Evolutionary conservation across 2,113 vertebrate genomes (phyloP), one percentile per base, ranked within the genome.

Genomic region (Falcunculus frontatus): DNA sequence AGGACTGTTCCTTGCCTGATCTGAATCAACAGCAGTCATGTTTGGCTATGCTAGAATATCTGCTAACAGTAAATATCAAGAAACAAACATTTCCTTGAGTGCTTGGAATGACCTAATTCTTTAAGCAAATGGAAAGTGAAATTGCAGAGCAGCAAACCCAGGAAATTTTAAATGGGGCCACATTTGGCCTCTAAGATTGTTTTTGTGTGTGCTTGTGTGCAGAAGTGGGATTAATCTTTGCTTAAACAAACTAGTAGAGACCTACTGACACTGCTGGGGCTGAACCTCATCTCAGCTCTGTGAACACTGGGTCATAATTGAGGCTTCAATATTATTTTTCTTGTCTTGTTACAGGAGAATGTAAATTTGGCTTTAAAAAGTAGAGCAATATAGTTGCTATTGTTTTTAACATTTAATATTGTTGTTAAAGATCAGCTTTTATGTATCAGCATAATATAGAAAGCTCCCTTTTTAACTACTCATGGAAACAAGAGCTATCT

Each of bases 121-220:
- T 62, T 44, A 63, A 25, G 37, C 11, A 29, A 72, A 53, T 70
- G 27, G 50, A 91, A 91, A 47, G 44, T 30, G 10, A 74, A 93
- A 72, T 53, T 75, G 41, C 50, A 42, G 57, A 57, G 35, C 7
- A 60, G 23, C 25, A 86, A 89, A 50, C 39, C 35, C 7, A 47
- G 20, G 35, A n/a, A 90, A 39, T 78, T 81, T 47, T 60, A 78
- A 94, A 64, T 23, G 7, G 44, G n/a, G 8, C 9, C 12, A 1
- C 1, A 1, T 82, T 76, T 85, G n/a, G 16, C 16, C 9, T 33
- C 33, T 16, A 33, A 42, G 5, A 14, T 52, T 52, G 26, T n/a
- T 44, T 39, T 9, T 42, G 9, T 29, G 7, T 46, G 20, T 42
- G 19, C 6, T 0, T 35, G 8, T 4, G 0, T 46, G 57, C 35